Percentiles rank a stretch among this genome's conserved stretches.
Evolutionary conservation across 2,888 invertebrate genomes (phyloP).

Genomic region (Metalampra italica): DNA sequence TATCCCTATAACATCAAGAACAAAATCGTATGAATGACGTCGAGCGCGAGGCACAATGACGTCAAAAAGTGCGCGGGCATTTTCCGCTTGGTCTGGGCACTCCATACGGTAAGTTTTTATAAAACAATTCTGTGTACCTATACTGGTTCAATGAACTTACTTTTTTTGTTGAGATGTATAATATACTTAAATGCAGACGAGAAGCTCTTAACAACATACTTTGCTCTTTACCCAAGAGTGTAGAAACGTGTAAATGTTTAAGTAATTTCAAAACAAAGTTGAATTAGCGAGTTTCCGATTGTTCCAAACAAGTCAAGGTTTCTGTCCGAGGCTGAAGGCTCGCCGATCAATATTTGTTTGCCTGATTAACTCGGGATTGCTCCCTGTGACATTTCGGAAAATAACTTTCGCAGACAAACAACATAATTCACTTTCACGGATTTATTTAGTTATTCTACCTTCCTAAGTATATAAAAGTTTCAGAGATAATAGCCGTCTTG

Average conservation of each 20-base stretch:
- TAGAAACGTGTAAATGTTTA: slow-evolving; percentile 5
- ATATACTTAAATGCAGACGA: background rate
- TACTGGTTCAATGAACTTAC: too few relatives aligned
- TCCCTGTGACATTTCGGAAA: slow-evolving; percentile 27
- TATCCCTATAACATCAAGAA: too few relatives aligned
- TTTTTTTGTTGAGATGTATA: background rate
- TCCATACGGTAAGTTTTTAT: too few relatives aligned
- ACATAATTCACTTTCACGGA: slow-evolving; percentile 34
- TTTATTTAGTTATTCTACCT: slow-evolving; percentile 18
- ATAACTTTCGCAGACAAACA: slow-evolving; percentile 35
- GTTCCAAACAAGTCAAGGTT: slow-evolving; percentile 6
- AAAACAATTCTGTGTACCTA: too few relatives aligned
- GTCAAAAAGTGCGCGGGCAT: too few relatives aligned
- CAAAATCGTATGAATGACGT: too few relatives aligned
- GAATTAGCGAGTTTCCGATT: slow-evolving; percentile 20
- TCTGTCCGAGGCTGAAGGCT: background rate
- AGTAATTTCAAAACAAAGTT: slow-evolving; percentile 26
- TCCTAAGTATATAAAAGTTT: too few relatives aligned
- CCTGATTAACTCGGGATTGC: slow-evolving; percentile 24
- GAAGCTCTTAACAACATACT: background rate
- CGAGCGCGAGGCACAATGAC: too few relatives aligned
- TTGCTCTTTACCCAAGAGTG: background rate
- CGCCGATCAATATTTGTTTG: slow-evolving; percentile 26
- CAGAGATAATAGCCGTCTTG: background rate
- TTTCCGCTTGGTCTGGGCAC: too few relatives aligned